Evolutionary conservation across 2,797 vertebrate genomes (phyloP).

Genomic region (Chloroceryle amazona): DNA sequence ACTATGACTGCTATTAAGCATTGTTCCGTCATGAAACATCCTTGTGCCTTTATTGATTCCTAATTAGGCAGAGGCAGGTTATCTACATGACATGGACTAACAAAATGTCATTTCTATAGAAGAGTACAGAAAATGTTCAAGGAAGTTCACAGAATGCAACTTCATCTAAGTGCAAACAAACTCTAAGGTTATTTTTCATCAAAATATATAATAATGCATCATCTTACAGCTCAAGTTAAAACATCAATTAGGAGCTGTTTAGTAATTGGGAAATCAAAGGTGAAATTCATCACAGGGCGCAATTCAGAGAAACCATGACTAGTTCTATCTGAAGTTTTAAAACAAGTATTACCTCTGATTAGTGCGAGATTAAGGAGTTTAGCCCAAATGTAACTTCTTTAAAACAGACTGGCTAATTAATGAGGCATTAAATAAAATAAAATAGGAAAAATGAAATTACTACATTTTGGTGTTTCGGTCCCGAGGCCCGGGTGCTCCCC

Average conservation of each 20-base stretch:
- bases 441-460: neutral
- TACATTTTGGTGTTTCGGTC: neutral
- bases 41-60: constrained; percentile 84
- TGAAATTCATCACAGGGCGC: neutral
- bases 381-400: neutral
- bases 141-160: neutral
- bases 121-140: neutral
- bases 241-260: neutral
- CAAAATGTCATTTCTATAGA: neutral
- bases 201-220: neutral
- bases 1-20: constrained; percentile 82
- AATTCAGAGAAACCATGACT: neutral
- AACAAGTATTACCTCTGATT: neutral
- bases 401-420: neutral
- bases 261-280: neutral
- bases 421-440: too few species aligned
- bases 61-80: constrained; percentile 54
- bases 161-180: fast-evolving
- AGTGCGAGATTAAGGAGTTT: fast-evolving
- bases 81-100: neutral
- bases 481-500: constrained; percentile 4
- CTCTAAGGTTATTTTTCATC: neutral
- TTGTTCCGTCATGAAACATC: constrained; percentile 77
- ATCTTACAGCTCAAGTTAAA: neutral
- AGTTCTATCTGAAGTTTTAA: neutral